Evolutionary conservation across 2,888 invertebrate genomes (phyloP).

Genomic region (Clepsis dumicolana): DNA sequence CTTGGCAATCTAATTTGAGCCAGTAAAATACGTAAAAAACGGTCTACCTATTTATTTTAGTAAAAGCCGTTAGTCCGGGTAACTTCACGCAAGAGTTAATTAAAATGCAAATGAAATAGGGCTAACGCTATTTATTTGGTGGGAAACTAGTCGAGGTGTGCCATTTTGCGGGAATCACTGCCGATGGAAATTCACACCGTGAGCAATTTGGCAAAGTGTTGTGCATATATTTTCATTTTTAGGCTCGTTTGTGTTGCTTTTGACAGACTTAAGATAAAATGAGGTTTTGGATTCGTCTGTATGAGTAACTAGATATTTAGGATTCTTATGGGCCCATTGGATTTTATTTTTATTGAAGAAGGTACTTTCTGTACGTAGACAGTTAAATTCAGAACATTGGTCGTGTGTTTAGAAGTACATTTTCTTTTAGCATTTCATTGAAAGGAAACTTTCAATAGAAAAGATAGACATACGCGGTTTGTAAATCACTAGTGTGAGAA

Average conservation of each 20-base stretch:
- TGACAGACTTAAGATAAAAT: too few species aligned
- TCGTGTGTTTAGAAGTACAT: too few species aligned
- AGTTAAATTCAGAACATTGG: too few species aligned
- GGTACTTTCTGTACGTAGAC: too few species aligned
- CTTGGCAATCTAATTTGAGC: neutral
- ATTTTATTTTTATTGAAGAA: too few species aligned
- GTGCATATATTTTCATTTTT: neutral
- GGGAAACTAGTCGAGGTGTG: neutral
- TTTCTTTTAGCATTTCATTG: too few species aligned
- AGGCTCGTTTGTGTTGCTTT: neutral
- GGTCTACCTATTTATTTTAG: neutral
- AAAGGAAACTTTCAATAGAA: too few species aligned
- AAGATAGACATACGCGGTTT: too few species aligned
- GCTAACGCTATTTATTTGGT: neutral
- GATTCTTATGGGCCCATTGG: too few species aligned
- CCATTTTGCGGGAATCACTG: neutral
- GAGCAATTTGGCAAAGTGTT: neutral
- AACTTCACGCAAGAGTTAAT: slow-evolving; percentile 20
- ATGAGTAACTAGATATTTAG: too few species aligned
- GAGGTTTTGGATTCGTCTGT: too few species aligned
- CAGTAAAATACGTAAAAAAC: neutral
- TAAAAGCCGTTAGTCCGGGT: neutral
- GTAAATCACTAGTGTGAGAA: too few species aligned
- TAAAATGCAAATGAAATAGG: slow-evolving; percentile 36
- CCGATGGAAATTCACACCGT: neutral